Base-by-base conservation (phyloP, 2,888 invertebrate genomes). In the Elysia crispata region DNA sequence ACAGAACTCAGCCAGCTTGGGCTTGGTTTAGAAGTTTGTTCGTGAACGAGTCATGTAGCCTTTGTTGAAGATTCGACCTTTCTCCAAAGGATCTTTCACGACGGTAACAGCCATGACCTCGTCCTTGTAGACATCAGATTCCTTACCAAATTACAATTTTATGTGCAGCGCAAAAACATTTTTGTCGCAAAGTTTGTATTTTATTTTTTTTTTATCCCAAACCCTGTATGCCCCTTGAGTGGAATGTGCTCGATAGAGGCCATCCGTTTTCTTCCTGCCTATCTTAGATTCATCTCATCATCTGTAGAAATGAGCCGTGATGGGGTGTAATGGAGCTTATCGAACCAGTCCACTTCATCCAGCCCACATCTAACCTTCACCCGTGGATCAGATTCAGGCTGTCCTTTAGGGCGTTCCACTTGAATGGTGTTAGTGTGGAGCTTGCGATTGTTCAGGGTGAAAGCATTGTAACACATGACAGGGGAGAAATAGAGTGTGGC, bases 341-440 rank as follows among this genome's bases (percentile, higher is more conserved):
- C n/a, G n/a, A n/a, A n/a, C n/a, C n/a, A n/a, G n/a, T n/a, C n/a
- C n/a, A 69, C 15, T 13, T 50, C n/a, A 25, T 77, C 77, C 0
- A 77, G 74, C 15, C 73, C 60, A 57, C 66, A 41, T n/a, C 74
- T 50, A 1, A 73, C 69, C 73, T 81, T 81, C 20, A 28, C 15
- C 73, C 77, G 77, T n/a, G 81, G 77, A 49, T 81, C 81, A 81
- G 62, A 81, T 18, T 67, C 67, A 33, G 50, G 31, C 57, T 81
- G 23, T 6, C 77, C 3, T 11, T 3, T 41, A 11, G 5, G 11
- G 11, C 41, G n/a, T 11, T 41, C 41, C 3, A 11, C 3, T 41
- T 41, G 5, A 6, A 6, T 41, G 41, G 3, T 11, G 41, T 41
- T 41, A 11, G 11, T 11, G 11, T 41, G 41, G 5, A 41, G 41